Conservation (phyloP, 2,888 invertebrate genomes). For the Camponotus fellah region DNA sequence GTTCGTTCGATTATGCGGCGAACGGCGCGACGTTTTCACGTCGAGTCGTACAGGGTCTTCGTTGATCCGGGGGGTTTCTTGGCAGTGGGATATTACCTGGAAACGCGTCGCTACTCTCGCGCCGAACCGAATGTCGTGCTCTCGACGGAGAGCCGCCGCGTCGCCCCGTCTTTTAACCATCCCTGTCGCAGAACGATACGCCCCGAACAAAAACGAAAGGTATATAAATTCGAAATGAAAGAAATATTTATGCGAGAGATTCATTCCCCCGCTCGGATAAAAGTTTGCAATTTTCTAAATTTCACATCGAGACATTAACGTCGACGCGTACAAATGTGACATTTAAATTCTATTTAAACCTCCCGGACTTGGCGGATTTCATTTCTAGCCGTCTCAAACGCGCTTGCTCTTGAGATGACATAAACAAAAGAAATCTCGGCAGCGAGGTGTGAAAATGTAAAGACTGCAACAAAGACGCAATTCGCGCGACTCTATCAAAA, state of each 20-base stretch:
- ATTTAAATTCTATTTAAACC: conserved; percentile 40
- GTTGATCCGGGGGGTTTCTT: conserved; percentile 61
- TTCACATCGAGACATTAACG: neutral
- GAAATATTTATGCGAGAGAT: neutral
- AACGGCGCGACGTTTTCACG: conserved; percentile 81
- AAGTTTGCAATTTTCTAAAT: neutral
- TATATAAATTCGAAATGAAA: neutral
- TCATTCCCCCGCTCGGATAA: neutral
- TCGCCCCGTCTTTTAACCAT: neutral
- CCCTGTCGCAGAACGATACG: neutral
- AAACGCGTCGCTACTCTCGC: conserved; percentile 65
- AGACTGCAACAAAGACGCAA: neutral
- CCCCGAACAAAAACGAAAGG: neutral
- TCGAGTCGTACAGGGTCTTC: conserved; percentile 77
- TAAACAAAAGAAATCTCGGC: conserved; percentile 29
- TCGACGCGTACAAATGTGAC: conserved; percentile 35
- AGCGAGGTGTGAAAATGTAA: conserved; percentile 3
- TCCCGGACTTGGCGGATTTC: conserved; percentile 33
- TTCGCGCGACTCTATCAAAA: neutral
- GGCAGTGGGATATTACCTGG: conserved; percentile 69
- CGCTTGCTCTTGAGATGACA: neutral
- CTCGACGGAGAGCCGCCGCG: conserved; percentile 19
- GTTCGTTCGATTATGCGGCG: conserved; percentile 52
- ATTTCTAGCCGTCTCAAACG: conserved; percentile 18
- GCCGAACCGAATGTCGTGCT: conserved; percentile 29